Percentiles rank a stretch among this genome's conserved stretches.
Evolutionary conservation across 2,113 vertebrate species (phyloP).

Genomic region (Taxidea taxus): DNA sequence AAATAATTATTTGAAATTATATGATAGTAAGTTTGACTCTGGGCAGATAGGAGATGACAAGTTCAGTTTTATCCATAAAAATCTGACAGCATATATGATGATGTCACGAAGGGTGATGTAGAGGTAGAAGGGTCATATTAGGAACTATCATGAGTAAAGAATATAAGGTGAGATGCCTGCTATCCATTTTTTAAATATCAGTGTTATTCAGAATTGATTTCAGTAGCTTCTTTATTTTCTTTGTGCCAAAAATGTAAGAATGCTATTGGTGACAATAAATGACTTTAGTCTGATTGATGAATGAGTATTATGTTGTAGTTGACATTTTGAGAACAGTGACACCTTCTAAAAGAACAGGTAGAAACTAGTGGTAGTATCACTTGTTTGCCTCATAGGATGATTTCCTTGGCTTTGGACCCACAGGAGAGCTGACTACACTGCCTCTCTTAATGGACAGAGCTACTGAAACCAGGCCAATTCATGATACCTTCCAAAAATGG

Average conservation of each 20-base stretch:
- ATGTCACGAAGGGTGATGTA: neutral
- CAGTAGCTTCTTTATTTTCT: neutral
- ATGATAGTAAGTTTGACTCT: neutral
- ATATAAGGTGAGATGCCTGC: neutral
- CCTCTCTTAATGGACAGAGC: neutral
- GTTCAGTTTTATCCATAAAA: neutral
- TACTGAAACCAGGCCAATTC: neutral
- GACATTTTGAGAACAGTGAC: neutral
- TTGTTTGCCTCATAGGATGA: neutral
- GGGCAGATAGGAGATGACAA: neutral
- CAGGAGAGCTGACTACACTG: neutral
- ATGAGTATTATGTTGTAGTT: neutral
- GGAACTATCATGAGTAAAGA: neutral
- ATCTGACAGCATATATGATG: neutral
- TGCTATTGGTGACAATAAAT: neutral
- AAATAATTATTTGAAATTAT: slow-evolving; percentile 25
- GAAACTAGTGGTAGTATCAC: neutral
- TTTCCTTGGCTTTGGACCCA: neutral
- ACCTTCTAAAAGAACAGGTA: neutral
- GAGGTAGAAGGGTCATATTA: neutral
- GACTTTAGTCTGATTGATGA: neutral
- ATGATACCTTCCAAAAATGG: neutral
- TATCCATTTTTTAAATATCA: neutral
- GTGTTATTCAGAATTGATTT: neutral
- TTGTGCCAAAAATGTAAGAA: neutral